Evolutionary conservation across 1,140 invertebrate genomes (phyloP), one percentile per base, ranked within the genome.

Genomic region (Leptestheria dahalacensis): DNA sequence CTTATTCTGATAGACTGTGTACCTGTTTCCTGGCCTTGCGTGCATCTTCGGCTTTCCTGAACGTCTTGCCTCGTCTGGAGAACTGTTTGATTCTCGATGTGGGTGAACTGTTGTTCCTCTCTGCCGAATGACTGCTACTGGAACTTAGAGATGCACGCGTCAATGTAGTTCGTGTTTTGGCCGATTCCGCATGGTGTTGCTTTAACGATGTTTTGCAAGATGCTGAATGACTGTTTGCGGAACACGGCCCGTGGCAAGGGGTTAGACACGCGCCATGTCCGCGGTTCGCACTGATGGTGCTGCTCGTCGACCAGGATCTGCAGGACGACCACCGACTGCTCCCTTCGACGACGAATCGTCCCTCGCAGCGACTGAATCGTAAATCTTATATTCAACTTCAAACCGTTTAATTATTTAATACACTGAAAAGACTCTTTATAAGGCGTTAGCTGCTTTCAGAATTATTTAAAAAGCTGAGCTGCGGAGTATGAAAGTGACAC

Each of bases 1-100:
- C n/a, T n/a, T n/a, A n/a, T n/a, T n/a, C n/a, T n/a, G n/a, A n/a
- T 41, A 41, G 6, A 41, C 20, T 60, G n/a, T n/a, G n/a, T 49
- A 51, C 58, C 58, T 60, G 58, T 60, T 60, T 60, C 23, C 58
- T 50, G 58, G 58, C 58, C 11, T 60, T 50, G 23, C 58, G 58
- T 2, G 58, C 50, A 25, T 60, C 58, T n/a, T 51, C 58, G 11
- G 57, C 48, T 24, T 48, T 11, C 50, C 21, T 52, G 50, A 52
- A 25, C 24, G 10, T 3, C 50, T 52, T 26, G 24, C 11, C 15
- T 52, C 50, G 25, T 52, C 9, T 26, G 25, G 21, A 52, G 25
- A 52, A 26, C 18, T 6, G 50, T 23, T 6, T 26, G 50, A 52
- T 23, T 23, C n/a, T 15, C n/a, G n/a, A n/a, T n/a, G n/a, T n/a